Conservation (phyloP, 2,888 invertebrate genomes). For the Germaria angustata region DNA sequence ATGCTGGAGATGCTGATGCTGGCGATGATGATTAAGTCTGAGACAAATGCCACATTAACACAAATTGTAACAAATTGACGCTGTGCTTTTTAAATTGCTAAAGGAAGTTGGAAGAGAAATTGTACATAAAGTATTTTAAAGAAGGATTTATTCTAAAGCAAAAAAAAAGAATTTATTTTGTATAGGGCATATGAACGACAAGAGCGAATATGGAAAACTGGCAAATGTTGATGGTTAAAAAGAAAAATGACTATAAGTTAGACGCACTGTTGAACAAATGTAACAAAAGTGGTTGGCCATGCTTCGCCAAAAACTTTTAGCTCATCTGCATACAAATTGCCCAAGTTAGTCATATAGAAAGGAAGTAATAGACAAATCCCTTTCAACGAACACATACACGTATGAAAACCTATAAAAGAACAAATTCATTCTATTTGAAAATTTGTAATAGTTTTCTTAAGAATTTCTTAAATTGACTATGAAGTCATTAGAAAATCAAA, state of each 20-base stretch:
- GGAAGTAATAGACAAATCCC: slow-evolving; percentile 49
- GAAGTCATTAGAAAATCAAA: too few relatives aligned
- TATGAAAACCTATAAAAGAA: background rate
- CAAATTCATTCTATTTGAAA: too few relatives aligned
- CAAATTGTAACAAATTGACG: slow-evolving; percentile 68
- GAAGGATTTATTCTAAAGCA: slow-evolving; percentile 4
- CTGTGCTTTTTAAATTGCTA: slow-evolving; percentile 38
- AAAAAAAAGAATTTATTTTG: background rate
- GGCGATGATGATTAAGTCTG: slow-evolving; percentile 26
- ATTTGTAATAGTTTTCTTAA: too few relatives aligned
- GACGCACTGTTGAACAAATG: slow-evolving; percentile 53
- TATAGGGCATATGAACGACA: background rate
- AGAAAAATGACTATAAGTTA: slow-evolving; percentile 60
- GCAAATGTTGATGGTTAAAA: slow-evolving; percentile 43
- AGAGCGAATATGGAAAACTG: slow-evolving; percentile 20
- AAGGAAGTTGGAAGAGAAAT: slow-evolving; percentile 16
- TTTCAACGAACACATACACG: background rate
- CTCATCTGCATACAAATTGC: slow-evolving; percentile 67
- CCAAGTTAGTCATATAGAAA: slow-evolving; percentile 54
- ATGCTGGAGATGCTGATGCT: slow-evolving; percentile 17
- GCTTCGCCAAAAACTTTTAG: slow-evolving; percentile 54
- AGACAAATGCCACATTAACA: slow-evolving; percentile 66
- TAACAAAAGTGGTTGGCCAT: slow-evolving; percentile 16
- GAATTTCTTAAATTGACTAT: too few relatives aligned
- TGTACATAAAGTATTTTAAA: slow-evolving; percentile 6